phyloP scores from a whole-genome alignment of 92 coral and sea anemone species.

The Heteractis magnifica region DNA sequence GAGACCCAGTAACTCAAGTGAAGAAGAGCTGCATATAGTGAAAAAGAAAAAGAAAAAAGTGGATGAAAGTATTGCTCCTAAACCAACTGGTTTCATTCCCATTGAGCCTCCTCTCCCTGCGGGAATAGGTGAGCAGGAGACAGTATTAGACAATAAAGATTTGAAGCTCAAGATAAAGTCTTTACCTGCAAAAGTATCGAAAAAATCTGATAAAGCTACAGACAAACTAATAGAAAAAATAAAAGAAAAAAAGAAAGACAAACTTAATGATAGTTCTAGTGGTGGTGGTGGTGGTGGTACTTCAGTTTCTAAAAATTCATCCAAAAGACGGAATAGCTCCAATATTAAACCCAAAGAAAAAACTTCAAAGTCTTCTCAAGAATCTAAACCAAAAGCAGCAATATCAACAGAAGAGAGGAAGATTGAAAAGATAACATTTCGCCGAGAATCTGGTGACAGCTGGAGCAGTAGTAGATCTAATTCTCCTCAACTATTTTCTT shows the following conservation, averaged over 20 bases:
- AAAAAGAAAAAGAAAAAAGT: conserved; percentile 74
- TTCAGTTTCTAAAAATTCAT: not conserved
- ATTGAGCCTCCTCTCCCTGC: conserved; percentile 46
- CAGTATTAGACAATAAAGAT: conserved; percentile 67
- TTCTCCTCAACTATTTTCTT: conserved; percentile 57
- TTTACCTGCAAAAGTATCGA: conserved; percentile 55
- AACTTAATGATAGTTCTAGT: conserved; percentile 11
- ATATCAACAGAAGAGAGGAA: conserved; percentile 62
- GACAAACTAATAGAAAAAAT: conserved; percentile 28
- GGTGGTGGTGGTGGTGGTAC: not conserved
- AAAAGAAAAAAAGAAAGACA: conserved; percentile 42
- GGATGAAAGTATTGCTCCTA: conserved; percentile 45
- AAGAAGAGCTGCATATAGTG: conserved; percentile 22
- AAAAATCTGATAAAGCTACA: conserved; percentile 14
- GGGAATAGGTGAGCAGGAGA: conserved; percentile 53
- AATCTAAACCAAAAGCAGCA: conserved; percentile 40
- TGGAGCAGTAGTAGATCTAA: conserved; percentile 79
- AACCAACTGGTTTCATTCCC: conserved; percentile 63
- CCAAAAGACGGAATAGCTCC: not conserved
- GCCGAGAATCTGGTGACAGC: conserved; percentile 92
- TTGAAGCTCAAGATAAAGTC: conserved; percentile 84
- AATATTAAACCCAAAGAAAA: conserved; percentile 13
- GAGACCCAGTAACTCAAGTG: conserved; percentile 27
- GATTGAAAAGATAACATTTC: conserved; percentile 80
- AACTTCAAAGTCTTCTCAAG: conserved; percentile 30